A percentile compares a stretch with the other conserved stretches of the same genome.
These are phyloP conservation scores for Andricus grossulariae DNA, from an alignment of 1,140 invertebrate species.

Conservation along the genomic window DNA sequence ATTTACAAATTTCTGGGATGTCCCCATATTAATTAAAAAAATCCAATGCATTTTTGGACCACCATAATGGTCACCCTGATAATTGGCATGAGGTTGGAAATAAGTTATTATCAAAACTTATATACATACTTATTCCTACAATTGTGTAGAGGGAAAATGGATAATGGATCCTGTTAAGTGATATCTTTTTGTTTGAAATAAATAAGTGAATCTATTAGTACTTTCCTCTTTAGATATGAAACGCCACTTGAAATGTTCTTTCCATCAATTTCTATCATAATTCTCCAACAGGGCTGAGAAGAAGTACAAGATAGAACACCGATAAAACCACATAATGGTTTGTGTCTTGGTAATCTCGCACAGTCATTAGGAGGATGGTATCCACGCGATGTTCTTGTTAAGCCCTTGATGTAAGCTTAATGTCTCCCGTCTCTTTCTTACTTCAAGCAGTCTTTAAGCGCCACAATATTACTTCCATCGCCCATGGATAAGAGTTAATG, in stretches of 20 bases:
- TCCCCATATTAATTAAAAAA: too few species aligned
- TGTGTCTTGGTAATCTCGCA: slow-evolving; percentile 22
- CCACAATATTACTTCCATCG: neutral
- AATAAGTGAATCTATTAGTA: neutral
- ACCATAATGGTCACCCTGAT: too few species aligned
- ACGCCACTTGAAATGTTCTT: neutral
- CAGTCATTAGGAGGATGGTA: slow-evolving; percentile 24
- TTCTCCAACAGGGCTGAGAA: neutral
- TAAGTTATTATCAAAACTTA: too few species aligned
- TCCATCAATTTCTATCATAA: slow-evolving; percentile 22
- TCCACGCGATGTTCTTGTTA: slow-evolving; percentile 15
- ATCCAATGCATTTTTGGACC: too few species aligned
- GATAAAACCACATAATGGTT: slow-evolving; percentile 26
- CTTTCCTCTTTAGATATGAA: neutral
- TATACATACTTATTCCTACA: too few species aligned
- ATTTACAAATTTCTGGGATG: too few species aligned
- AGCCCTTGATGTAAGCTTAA: slow-evolving; percentile 21
- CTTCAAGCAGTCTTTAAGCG: neutral
- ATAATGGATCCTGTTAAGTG: too few species aligned
- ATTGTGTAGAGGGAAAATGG: too few species aligned
- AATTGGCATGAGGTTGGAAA: too few species aligned
- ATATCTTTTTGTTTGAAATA: neutral
- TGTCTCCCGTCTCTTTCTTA: neutral
- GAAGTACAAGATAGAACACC: slow-evolving; percentile 3
- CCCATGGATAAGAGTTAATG: neutral